Base-by-base conservation (phyloP, 2,797 vertebrate genomes). In the Craterocephalus amniculus region DNA sequence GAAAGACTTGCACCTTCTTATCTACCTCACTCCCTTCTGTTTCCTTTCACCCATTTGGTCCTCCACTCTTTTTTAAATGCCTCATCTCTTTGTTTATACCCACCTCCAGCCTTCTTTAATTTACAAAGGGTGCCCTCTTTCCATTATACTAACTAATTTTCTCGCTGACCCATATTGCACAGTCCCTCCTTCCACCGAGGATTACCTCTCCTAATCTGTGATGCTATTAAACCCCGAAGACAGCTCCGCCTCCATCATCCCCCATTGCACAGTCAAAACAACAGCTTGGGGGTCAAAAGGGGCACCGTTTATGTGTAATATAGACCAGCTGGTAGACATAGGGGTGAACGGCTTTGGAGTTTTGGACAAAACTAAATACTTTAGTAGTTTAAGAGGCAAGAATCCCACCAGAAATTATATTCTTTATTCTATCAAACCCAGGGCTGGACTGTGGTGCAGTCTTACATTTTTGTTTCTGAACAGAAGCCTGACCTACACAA, bases 181-280 rank as follows among this genome's bases (percentile, higher is more conserved):
- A 24, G 86, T 79, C 78, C 79, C 87, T 83, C 83, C 90, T 86
- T 76, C 75, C 54, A 74, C 70, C 27, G 14, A 48, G 89, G 93
- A 94, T 94, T 94, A 94, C 63, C 77, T 75, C 85, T 76, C 71
- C 85, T 93, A 93, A 93, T 92, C 93, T 91, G 87, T 62, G 81
- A 86, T 88, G 84, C 90, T 88, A 84, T 84, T 92, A 92, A 92
- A 83, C 68, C 83, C 76, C 69, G 65, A 67, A 75, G 70, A 77
- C 83, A 72, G 67, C 82, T 67, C 86, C 79, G 52, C 83, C 80
- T 69, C 72, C 76, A 64, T 71, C 56, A 70, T 65, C 40, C 74
- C 64, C 72, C 45, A 35, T 54, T 70, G 65, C 75, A 73, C 84
- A 83, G 84, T 85, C 88, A 90, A 86, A 93, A 91, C 85, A 91